Evolutionary conservation across 2,888 invertebrate genomes (phyloP), one percentile per base, ranked within the genome.

Genomic region (Elegia similella): DNA sequence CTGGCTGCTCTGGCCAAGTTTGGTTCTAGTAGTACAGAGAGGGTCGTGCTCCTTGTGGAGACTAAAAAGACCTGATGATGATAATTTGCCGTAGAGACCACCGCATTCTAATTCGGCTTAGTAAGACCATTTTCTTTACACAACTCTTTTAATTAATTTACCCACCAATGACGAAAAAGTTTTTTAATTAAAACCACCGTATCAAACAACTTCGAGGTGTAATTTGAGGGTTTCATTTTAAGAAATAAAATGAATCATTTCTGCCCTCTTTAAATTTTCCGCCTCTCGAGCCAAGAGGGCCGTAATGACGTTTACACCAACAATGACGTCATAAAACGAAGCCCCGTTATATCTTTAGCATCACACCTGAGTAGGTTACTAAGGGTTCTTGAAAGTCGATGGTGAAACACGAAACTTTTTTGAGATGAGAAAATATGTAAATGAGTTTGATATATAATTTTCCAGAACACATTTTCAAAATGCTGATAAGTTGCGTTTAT

Each of bases 301-400:
- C 60, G 76, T 84, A 86, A 86, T 82, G 84, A 84, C 78, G 80
- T 80, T 83, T 75, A 77, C 72, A 71, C 68, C 70, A 68, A 76
- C 77, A 82, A 83, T 84, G 80, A 82, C 76, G 80, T 78, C 80
- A 82, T 82, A 80, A 82, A 82, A 78, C 66, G 72, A 70, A 73
- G 72, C 70, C 68, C 65, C 60, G 66, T 81, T 76, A 79, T 75
- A 73, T 72, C 73, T 72, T 77, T 73, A 69, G 64, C 65, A 66
- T 72, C 68, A 76, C 74, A 80, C 80, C 78, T 78, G 76, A 57
- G 62, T 30, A 57, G 57, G 55, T 52, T 74, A 76, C 78, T 57
- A 64, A 30, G 43, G 43, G 60, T 48, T 34, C 15, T 48, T 12
- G 34, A 15, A 55, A 55, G 46, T 62, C 61, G 55, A 59, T 52